Conservation (phyloP, 2,113 vertebrate species). For the Cottus gobio region DNA sequence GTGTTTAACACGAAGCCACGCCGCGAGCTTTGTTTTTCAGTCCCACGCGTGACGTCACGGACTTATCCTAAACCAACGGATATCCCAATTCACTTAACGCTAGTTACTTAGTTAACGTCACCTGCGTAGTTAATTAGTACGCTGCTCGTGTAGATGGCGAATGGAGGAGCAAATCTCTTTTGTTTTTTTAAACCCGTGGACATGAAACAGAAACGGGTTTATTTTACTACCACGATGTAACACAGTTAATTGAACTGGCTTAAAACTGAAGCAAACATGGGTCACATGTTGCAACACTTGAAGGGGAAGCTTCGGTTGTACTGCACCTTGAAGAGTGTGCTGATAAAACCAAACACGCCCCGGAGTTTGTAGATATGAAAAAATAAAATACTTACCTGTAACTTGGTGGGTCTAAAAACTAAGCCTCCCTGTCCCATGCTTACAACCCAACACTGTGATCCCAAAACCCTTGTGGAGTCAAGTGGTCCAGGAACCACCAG, state of each 20-base stretch:
- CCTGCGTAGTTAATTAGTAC: background rate
- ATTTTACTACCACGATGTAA: background rate
- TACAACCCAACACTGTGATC: conserved; percentile 20
- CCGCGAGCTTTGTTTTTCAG: background rate
- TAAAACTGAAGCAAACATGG: background rate
- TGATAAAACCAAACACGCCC: background rate
- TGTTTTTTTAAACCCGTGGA: background rate
- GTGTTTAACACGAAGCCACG: background rate
- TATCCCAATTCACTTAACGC: background rate
- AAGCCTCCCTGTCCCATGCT: conserved; percentile 27
- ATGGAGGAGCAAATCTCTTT: background rate
- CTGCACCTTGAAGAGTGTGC: background rate
- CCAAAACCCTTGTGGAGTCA: conserved; percentile 37
- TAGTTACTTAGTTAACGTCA: background rate
- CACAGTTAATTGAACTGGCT: too few species aligned
- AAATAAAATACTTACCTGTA: conserved; percentile 16
- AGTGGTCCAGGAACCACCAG: conserved; percentile 1
- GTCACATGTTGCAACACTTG: background rate
- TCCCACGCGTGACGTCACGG: background rate
- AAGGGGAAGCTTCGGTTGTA: background rate
- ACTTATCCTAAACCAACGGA: background rate
- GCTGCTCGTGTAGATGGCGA: background rate
- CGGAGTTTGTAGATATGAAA: too few species aligned
- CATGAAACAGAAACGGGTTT: background rate
- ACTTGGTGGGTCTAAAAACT: conserved; percentile 25